phyloP scores from a whole-genome alignment of 92 coral and sea anemone species.

The Siderastrea radians region DNA sequence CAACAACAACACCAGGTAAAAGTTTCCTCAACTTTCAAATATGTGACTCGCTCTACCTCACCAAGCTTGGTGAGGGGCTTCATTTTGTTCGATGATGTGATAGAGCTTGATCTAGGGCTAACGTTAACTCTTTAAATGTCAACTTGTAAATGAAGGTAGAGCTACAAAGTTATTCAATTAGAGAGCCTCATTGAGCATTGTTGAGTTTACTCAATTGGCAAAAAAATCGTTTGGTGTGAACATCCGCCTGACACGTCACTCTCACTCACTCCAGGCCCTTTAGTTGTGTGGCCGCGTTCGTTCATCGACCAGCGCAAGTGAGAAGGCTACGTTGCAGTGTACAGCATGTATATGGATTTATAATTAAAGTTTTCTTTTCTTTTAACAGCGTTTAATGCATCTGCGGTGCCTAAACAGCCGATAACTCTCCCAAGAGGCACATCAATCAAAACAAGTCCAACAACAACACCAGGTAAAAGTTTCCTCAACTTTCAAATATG shows the following conservation, averaged over 20 bases:
- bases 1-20: not conserved
- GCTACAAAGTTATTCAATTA: too few relatives aligned
- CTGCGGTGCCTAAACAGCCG: constrained; percentile 1
- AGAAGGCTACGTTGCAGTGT: not conserved
- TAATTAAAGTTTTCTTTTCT: not conserved
- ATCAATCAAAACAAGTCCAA: not conserved
- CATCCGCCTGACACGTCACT: too few relatives aligned
- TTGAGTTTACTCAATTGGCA: too few relatives aligned
- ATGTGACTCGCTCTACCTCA: too few relatives aligned
- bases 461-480: not conserved
- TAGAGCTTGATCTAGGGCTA: too few relatives aligned
- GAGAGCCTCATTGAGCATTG: too few relatives aligned
- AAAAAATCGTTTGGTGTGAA: too few relatives aligned
- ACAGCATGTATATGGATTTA: not conserved
- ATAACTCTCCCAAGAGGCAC: constrained; percentile 3
- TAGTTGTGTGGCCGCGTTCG: not conserved
- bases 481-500: not conserved
- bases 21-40: not conserved
- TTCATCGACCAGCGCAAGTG: not conserved
- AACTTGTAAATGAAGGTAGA: too few relatives aligned
- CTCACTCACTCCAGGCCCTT: not conserved
- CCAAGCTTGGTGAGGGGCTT: too few relatives aligned
- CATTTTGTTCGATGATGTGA: too few relatives aligned
- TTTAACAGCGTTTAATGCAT: not conserved
- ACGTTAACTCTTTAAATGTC: too few relatives aligned